Base-by-base conservation (phyloP, 2,888 invertebrate genomes). In the Patella caerulea region DNA sequence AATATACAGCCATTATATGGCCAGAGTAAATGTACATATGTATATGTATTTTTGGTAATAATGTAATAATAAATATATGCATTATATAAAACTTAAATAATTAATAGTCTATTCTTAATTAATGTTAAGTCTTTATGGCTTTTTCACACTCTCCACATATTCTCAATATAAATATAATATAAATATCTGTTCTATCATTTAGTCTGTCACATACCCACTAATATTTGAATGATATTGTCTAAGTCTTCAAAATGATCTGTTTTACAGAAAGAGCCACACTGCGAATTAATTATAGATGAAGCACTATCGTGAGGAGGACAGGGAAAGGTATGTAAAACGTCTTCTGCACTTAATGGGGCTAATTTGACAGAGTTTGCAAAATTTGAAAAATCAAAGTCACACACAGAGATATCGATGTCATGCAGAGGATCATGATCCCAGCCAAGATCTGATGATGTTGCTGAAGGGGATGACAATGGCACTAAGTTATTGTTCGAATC, bases 191-290 rank as follows among this genome's bases (percentile, higher is more conserved):
- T 45, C 45, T 45, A 9, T 45, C 45, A 45, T 45, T 45, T 9
- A 45, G 45, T 9, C 45, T 9, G 45, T 81, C 75, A 90, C 83
- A 89, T 88, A 86, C 94, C 95, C 90, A 95, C 95, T 90, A 95
- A 93, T 88, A 95, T 94, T 91, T 95, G 94, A 94, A 95, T 94
- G 91, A 94, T 94, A 90, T 94, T 94, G 87, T 93, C 93, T 90
- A 93, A 92, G 84, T 93, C 93, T 83, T 92, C 93, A 70, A 93
- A 92, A 81, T 92, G 89, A 74, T 91, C 90, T 45, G 82, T 82
- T 82, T 86, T 86, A 80, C 86, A 87, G 70, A 83, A 84, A 3
- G 85, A 83, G 70, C 76, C 75, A 76, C 78, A 72, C 72, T 78
- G 80, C 59, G 78, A 71, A 76, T 74, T 78, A 52, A 76, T 12